A percentile compares a stretch with the other conserved stretches of the same genome.
phyloP scores from a whole-genome alignment of 30 jellyfish, hydroid and myxozoan species.

The Hydractinia echinata region DNA sequence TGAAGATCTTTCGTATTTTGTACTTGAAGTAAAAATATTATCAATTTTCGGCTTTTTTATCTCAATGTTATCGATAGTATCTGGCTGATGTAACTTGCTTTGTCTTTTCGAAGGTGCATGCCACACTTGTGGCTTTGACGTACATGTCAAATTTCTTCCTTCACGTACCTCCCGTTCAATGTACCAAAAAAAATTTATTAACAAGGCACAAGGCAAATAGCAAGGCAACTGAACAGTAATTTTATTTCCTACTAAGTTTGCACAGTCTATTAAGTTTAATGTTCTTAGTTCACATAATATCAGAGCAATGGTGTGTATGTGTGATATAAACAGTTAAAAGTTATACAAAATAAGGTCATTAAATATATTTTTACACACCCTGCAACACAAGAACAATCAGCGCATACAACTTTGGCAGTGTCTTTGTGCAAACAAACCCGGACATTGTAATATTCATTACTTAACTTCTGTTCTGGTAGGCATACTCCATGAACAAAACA shows the following conservation, averaged over 20 bases:
- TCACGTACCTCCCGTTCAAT: background rate
- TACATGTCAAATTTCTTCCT: background rate
- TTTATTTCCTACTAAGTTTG: background rate
- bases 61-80: background rate
- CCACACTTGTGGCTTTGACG: background rate
- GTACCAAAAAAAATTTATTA: no score
- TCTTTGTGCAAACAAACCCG: constrained; percentile 28
- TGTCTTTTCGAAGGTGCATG: background rate
- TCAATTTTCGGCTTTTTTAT: background rate
- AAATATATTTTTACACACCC: constrained; percentile 12
- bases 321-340: no score
- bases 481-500: constrained; percentile 7
- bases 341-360: background rate
- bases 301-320: background rate
- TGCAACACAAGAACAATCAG: constrained; percentile 26
- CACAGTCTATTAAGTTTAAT: background rate
- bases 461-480: constrained; percentile 15
- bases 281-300: background rate
- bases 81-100: background rate
- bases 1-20: background rate
- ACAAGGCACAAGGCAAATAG: background rate
- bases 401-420: background rate
- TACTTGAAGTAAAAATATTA: background rate
- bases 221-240: background rate
- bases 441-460: background rate